A percentile compares a stretch with the other conserved stretches of the same genome.
Evolutionary conservation across 2,888 invertebrate genomes (phyloP).

Genomic region (Eilema depressum): DNA sequence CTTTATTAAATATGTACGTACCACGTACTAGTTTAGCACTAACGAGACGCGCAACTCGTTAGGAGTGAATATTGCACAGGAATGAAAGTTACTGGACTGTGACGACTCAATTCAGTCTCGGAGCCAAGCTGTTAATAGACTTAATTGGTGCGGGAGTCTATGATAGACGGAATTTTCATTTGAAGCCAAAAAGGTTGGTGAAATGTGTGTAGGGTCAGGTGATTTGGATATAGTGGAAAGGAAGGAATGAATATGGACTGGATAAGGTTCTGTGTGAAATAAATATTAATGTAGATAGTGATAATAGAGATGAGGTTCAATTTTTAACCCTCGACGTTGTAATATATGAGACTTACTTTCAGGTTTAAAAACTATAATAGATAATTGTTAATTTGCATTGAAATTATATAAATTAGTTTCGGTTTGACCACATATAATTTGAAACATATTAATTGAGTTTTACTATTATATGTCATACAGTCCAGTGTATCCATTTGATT

Average conservation of each 20-base stretch:
- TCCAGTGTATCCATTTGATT: too few relatives aligned
- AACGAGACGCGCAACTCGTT: slow-evolving; percentile 60
- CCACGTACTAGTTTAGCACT: slow-evolving; percentile 47
- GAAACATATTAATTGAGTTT: too few relatives aligned
- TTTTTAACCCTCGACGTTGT: too few relatives aligned
- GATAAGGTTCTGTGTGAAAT: background rate
- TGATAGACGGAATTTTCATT: slow-evolving; percentile 19
- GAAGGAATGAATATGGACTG: background rate
- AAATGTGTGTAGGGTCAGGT: background rate
- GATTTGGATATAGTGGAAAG: background rate
- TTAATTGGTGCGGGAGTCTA: slow-evolving; percentile 48
- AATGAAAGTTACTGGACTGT: slow-evolving; percentile 46
- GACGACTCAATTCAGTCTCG: slow-evolving; percentile 47
- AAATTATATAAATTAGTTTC: background rate
- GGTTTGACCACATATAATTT: too few relatives aligned
- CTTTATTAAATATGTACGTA: slow-evolving; percentile 32
- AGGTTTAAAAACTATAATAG: background rate
- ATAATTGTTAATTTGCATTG: background rate
- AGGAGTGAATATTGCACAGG: slow-evolving; percentile 44
- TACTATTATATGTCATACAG: too few relatives aligned
- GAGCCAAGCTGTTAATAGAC: slow-evolving; percentile 47
- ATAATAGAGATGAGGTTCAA: background rate
- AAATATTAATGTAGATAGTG: background rate
- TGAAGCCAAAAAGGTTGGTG: slow-evolving; percentile 2
- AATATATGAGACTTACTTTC: background rate